phyloP scores from a whole-genome alignment of 1,140 invertebrate species.

The Mylabris phalerata region DNA sequence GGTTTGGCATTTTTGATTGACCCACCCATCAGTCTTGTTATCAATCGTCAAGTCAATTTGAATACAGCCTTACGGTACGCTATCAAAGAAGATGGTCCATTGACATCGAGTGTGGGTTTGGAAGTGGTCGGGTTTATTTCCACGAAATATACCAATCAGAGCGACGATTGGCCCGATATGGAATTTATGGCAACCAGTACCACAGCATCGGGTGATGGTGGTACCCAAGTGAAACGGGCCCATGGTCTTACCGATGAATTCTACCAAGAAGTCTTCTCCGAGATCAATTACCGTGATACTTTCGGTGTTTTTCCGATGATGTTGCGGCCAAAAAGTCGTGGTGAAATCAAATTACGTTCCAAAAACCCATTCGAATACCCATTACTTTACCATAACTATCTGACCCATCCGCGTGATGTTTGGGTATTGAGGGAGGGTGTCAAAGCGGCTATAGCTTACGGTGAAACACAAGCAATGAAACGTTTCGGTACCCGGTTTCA shows the following conservation, averaged over 20 bases:
- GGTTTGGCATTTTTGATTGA: slow-evolving; percentile 76
- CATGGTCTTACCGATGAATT: slow-evolving; percentile 74
- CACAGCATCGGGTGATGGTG: slow-evolving; percentile 71
- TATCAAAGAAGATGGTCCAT: slow-evolving; percentile 68
- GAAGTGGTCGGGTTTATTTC: slow-evolving; percentile 80
- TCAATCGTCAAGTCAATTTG: slow-evolving; percentile 67
- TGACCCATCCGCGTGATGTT: slow-evolving; percentile 75
- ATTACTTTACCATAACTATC: slow-evolving; percentile 81
- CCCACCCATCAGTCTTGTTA: slow-evolving; percentile 66
- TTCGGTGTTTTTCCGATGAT: slow-evolving; percentile 82
- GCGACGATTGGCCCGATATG: slow-evolving; percentile 84
- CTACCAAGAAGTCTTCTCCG: slow-evolving; percentile 63
- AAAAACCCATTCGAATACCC: slow-evolving; percentile 82
- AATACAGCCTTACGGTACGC: slow-evolving; percentile 71
- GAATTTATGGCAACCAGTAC: slow-evolving; percentile 83
- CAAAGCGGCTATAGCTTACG: slow-evolving; percentile 75
- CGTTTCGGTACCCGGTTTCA: slow-evolving; percentile 69
- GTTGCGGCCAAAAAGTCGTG: slow-evolving; percentile 76
- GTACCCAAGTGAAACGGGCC: slow-evolving; percentile 61
- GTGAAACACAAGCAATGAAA: slow-evolving; percentile 63
- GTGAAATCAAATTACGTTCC: slow-evolving; percentile 64
- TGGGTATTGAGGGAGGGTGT: slow-evolving; percentile 74
- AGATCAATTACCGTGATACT: slow-evolving; percentile 64
- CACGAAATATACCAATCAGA: slow-evolving; percentile 76
- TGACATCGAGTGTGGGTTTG: slow-evolving; percentile 74